Evolutionary conservation across 2,888 invertebrate genomes (phyloP).

Genomic region (Mechanitis messenoides): DNA sequence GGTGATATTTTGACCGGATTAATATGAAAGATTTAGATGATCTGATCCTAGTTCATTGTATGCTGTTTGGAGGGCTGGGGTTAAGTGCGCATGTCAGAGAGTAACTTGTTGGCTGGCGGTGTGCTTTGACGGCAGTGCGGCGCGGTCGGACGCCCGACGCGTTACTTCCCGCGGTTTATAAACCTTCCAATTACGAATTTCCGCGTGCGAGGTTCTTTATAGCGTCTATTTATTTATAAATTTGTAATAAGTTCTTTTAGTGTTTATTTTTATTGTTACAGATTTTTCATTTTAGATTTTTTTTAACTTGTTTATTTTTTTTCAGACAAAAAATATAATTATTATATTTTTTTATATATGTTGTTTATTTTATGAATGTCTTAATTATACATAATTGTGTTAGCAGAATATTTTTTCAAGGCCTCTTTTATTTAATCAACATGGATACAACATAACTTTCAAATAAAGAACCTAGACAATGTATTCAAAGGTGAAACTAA

Average conservation of each 20-base stretch:
- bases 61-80: slow-evolving; percentile 39
- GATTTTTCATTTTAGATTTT: background rate
- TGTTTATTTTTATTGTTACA: background rate
- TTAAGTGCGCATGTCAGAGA: slow-evolving; percentile 66
- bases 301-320: background rate
- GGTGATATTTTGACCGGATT: background rate
- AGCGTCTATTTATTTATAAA: slow-evolving; percentile 17
- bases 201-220: slow-evolving; percentile 24
- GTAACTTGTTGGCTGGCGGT: slow-evolving; percentile 69
- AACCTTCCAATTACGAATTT: slow-evolving; percentile 32
- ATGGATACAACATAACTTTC: slow-evolving; percentile 44
- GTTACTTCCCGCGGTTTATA: slow-evolving; percentile 43
- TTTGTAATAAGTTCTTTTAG: slow-evolving; percentile 11
- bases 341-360: background rate
- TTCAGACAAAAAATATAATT: background rate
- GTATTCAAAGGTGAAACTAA: slow-evolving; percentile 60
- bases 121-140: slow-evolving; percentile 65
- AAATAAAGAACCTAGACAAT: slow-evolving; percentile 40
- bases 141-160: slow-evolving; percentile 53
- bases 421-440: slow-evolving; percentile 21
- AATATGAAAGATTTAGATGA: background rate
- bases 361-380: background rate
- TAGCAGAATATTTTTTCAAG: slow-evolving; percentile 13
- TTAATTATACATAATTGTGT: background rate
- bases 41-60: slow-evolving; percentile 11